These are phyloP conservation scores for Cossypha dichroa DNA, from an alignment of 2,797 vertebrate genomes.

Conservation along the genomic window DNA sequence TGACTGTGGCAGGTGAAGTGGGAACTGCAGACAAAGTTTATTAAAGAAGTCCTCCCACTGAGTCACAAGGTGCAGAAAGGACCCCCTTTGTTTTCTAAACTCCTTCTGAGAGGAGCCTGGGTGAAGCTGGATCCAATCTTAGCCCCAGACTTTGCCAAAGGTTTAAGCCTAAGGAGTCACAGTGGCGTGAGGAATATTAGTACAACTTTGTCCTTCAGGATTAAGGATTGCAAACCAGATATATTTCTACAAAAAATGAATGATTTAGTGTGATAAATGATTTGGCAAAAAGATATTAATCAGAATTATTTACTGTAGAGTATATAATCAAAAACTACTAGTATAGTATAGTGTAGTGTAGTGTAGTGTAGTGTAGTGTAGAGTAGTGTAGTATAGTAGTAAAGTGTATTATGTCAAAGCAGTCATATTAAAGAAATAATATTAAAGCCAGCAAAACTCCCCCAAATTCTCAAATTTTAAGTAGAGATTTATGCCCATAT, in stretches of 20 bases:
- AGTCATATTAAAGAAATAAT: background rate
- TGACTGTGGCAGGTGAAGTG: background rate
- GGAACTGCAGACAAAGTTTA: background rate
- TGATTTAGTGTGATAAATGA: background rate
- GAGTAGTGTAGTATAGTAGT: background rate
- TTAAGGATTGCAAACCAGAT: background rate
- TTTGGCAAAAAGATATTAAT: background rate
- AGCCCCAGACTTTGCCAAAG: rapidly evolving
- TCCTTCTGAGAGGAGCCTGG: background rate
- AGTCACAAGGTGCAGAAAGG: background rate
- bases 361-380: background rate
- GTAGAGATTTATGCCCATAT: background rate
- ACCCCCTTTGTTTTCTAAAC: background rate
- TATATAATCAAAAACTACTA: background rate
- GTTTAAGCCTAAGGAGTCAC: background rate
- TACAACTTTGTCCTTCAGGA: background rate
- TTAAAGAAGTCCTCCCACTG: background rate
- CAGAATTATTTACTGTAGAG: background rate
- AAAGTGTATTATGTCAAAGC: background rate
- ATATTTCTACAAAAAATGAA: background rate
- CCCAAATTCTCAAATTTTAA: background rate
- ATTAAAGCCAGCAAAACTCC: background rate
- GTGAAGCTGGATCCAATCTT: background rate
- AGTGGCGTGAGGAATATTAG: background rate
- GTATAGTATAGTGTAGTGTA: background rate